Evolutionary conservation across 64 coral and sea anemone genomes (phyloP).

Genomic region (Montipora cactus): DNA sequence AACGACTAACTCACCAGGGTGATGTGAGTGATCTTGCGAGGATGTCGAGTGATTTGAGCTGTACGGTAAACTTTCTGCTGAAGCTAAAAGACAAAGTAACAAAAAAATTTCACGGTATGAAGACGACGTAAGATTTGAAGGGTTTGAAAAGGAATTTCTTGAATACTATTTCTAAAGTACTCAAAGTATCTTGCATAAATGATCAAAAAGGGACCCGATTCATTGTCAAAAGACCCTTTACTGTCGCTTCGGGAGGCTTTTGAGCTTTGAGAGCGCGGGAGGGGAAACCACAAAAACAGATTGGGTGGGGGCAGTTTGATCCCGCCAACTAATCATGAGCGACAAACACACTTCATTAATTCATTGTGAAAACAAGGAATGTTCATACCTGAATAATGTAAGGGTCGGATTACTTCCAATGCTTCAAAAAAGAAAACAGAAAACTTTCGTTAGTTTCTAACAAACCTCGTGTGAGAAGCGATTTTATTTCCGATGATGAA

Average conservation of each 20-base stretch:
- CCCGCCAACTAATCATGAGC: no score
- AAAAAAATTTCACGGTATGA: neutral
- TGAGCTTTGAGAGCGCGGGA: no score
- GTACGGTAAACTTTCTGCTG: constrained; percentile 39
- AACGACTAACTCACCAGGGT: constrained; percentile 7
- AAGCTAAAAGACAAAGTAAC: neutral
- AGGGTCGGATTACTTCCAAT: constrained; percentile 13
- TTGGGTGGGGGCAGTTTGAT: no score
- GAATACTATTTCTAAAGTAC: neutral
- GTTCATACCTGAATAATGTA: constrained; percentile 14
- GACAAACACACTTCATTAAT: no score
- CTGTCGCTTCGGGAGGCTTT: no score
- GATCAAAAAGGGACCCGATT: no score
- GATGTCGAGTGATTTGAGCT: constrained; percentile 14
- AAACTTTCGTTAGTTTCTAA: neutral
- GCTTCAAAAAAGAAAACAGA: neutral
- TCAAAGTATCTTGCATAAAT: no score
- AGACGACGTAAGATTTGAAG: neutral
- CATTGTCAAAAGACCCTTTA: no score
- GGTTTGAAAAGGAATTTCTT: neutral
- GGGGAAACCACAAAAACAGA: no score
- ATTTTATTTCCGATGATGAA: no score
- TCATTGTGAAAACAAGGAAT: no score
- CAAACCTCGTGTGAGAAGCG: neutral
- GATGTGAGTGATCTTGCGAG: constrained; percentile 25